These are phyloP conservation scores for Trachelipus rathkii DNA, from an alignment of 1,140 invertebrate genomes.

Conservation along the genomic window DNA sequence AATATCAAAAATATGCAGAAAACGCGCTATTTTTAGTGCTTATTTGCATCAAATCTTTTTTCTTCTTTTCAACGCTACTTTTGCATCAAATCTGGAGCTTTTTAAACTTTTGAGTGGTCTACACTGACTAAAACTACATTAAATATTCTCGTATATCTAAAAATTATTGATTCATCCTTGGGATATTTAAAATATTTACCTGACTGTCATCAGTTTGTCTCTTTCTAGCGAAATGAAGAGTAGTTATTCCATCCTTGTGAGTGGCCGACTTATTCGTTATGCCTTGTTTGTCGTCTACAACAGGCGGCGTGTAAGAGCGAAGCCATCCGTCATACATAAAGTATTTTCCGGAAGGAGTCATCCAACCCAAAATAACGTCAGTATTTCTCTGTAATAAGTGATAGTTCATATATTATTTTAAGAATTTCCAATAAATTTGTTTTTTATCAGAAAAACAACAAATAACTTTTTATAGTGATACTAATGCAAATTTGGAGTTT, in stretches of 20 bases:
- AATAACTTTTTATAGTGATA: not conserved
- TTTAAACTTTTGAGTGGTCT: no score
- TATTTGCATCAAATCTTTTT: no score
- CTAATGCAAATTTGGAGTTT: no score
- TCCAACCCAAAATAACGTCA: conserved; percentile 81
- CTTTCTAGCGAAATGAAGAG: conserved; percentile 73
- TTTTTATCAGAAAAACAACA: not conserved
- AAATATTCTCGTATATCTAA: no score
- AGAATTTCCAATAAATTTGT: not conserved
- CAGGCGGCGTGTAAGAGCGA: conserved; percentile 55
- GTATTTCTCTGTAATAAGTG: conserved; percentile 62
- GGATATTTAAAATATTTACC: conserved; percentile 17
- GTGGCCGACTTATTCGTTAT: conserved; percentile 65
- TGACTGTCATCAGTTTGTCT: conserved; percentile 65
- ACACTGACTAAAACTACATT: no score
- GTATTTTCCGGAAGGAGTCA: conserved; percentile 66
- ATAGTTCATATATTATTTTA: not conserved
- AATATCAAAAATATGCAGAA: no score
- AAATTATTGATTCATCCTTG: no score
- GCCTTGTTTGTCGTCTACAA: conserved; percentile 69
- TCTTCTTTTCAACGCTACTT: no score
- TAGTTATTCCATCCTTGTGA: conserved; percentile 70
- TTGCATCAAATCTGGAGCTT: no score
- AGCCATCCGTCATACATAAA: conserved; percentile 88
- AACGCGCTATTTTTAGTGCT: no score